Percentiles rank a stretch among this genome's conserved stretches.
Evolutionary conservation across 1,140 invertebrate genomes (phyloP).

Genomic region (Nephotettix cincticeps): DNA sequence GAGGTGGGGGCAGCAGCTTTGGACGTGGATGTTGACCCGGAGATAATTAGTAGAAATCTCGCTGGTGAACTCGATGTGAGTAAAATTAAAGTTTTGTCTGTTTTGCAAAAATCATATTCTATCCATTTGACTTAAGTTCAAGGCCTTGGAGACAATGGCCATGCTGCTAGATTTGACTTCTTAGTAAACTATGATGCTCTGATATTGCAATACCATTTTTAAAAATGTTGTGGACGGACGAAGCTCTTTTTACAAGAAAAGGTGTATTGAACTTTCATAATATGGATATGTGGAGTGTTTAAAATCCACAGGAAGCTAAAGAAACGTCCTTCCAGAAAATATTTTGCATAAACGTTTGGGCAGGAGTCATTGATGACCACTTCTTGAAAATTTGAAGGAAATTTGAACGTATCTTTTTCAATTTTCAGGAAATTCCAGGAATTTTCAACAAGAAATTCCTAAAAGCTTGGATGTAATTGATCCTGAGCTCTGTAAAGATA

Average conservation of each 20-base stretch:
- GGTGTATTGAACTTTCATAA: slow-evolving; percentile 48
- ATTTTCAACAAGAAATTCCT: slow-evolving; percentile 41
- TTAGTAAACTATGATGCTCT: neutral
- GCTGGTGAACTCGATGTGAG: neutral
- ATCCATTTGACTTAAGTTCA: neutral
- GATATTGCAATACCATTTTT: neutral
- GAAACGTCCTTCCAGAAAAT: slow-evolving; percentile 43
- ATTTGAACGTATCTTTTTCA: slow-evolving; percentile 40
- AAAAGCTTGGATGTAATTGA: slow-evolving; percentile 41
- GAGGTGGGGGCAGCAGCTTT: slow-evolving; percentile 3
- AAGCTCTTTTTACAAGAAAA: slow-evolving; percentile 43
- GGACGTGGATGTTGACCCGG: neutral
- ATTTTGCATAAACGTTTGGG: slow-evolving; percentile 46
- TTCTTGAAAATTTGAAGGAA: neutral
- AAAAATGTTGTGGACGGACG: slow-evolving; percentile 38
- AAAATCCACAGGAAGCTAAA: slow-evolving; percentile 44
- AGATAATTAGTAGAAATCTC: neutral
- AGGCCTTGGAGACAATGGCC: neutral
- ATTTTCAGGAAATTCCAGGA: slow-evolving; percentile 40
- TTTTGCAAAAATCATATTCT: neutral
- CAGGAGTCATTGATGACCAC: slow-evolving; percentile 41
- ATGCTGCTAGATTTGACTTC: neutral
- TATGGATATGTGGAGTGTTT: slow-evolving; percentile 44
- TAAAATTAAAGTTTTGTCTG: neutral
- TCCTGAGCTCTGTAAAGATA: slow-evolving; percentile 29